Percentiles rank a stretch among this genome's conserved stretches.
These are phyloP conservation scores for Poecile atricapillus DNA, from an alignment of 2,113 vertebrate species.

Conservation along the genomic window DNA sequence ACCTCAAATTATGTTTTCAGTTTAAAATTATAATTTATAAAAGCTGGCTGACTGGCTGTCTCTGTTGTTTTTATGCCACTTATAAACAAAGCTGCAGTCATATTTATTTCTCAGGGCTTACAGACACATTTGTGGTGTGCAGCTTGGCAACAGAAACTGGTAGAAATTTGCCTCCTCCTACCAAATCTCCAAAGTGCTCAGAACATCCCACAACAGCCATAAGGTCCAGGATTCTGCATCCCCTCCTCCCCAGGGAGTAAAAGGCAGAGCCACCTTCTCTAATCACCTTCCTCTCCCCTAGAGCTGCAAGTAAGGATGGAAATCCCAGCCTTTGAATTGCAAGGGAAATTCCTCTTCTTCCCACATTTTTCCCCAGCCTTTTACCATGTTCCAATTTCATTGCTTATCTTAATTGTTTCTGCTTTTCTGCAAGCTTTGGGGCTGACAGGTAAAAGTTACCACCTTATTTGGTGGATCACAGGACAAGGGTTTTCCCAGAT, in stretches of 20 bases:
- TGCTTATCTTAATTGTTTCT: not conserved
- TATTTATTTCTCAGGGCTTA: slow-evolving; percentile 30
- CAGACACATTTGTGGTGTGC: slow-evolving; percentile 46
- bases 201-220: not conserved
- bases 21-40: slow-evolving; percentile 47
- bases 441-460: not conserved
- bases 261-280: not conserved
- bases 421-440: fast-evolving
- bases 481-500: not conserved
- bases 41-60: slow-evolving; percentile 38
- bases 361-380: not conserved
- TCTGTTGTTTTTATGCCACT: slow-evolving; percentile 45
- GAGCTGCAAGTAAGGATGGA: not conserved
- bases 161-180: not conserved
- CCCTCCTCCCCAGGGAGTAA: not conserved
- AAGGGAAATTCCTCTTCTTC: not conserved
- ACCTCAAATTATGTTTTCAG: slow-evolving; percentile 42
- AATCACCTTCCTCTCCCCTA: not conserved
- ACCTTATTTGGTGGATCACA: not conserved
- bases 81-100: slow-evolving; percentile 52
- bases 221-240: not conserved
- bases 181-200: not conserved
- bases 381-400: fast-evolving
- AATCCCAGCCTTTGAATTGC: fast-evolving
- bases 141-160: slow-evolving; percentile 22